phyloP scores from a whole-genome alignment of 64 coral and sea anemone species.

The Stichodactyla helianthus region DNA sequence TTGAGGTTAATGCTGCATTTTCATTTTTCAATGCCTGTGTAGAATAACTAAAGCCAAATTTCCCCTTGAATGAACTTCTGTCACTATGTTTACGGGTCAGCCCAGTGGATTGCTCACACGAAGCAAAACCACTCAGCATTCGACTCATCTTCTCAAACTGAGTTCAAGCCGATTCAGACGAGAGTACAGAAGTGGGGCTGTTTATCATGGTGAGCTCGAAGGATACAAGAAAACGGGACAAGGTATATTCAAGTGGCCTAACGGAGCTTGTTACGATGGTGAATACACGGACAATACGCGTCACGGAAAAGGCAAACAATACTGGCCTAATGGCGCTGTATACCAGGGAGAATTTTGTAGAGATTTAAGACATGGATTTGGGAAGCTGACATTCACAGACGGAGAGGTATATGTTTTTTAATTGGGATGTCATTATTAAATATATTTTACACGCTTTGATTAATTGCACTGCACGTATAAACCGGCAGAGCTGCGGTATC shows the following conservation, averaged over 20 bases:
- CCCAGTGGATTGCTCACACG: neutral
- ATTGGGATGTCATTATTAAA: neutral
- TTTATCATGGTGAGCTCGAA: conserved; percentile 82
- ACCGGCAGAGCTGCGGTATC: too few relatives aligned
- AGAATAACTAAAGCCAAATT: neutral
- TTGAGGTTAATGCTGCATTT: neutral
- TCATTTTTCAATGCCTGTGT: neutral
- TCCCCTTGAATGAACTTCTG: neutral
- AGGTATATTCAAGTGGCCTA: conserved; percentile 93
- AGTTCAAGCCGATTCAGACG: conserved; percentile 81
- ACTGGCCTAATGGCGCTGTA: conserved; percentile 77
- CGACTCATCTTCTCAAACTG: conserved; percentile 55
- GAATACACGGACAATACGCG: conserved; percentile 84
- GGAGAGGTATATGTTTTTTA: conserved; percentile 55
- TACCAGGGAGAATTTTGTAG: conserved; percentile 73
- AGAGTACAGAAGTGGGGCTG: conserved; percentile 84
- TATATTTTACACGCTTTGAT: neutral
- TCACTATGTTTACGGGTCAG: neutral
- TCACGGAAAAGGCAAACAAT: conserved; percentile 87
- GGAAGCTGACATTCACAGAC: conserved; percentile 69
- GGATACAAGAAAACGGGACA: conserved; percentile 77
- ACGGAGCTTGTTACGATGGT: conserved; percentile 94
- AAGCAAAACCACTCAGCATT: neutral
- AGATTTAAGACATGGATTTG: conserved; percentile 84
- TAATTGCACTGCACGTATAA: too few relatives aligned